Percentiles rank a stretch among this genome's conserved stretches.
Evolutionary conservation across 2,888 invertebrate genomes (phyloP).

Genomic region (Pimpla rufipes): DNA sequence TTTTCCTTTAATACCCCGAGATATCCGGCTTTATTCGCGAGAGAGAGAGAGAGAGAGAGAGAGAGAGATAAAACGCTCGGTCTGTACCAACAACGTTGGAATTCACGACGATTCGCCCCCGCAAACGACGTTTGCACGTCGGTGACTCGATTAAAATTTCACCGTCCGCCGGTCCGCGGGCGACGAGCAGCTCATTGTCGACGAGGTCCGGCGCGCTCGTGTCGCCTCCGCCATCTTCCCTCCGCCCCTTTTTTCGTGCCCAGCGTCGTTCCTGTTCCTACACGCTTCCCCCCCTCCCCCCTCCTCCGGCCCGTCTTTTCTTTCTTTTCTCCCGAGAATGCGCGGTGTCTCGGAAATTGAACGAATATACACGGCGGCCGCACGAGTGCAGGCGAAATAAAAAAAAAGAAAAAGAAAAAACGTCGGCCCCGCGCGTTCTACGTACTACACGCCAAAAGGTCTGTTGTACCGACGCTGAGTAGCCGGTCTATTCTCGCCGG

Average conservation of each 20-base stretch:
- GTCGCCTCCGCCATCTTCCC: slow-evolving; percentile 15
- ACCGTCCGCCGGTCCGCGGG: slow-evolving; percentile 33
- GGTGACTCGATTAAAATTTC: slow-evolving; percentile 62
- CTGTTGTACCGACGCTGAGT: slow-evolving; percentile 42
- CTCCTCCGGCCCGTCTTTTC: slow-evolving; percentile 35
- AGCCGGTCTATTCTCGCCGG: slow-evolving; percentile 53
- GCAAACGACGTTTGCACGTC: slow-evolving; percentile 25
- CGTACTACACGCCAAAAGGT: slow-evolving; percentile 54
- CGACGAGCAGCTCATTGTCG: slow-evolving; percentile 48
- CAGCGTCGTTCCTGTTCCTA: slow-evolving; percentile 55
- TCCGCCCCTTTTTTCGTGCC: slow-evolving; percentile 18
- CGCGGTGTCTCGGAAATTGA: slow-evolving; percentile 54
- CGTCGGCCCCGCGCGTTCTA: slow-evolving; percentile 39
- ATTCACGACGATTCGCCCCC: slow-evolving; percentile 13
- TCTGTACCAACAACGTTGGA: neutral
- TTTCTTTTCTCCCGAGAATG: slow-evolving; percentile 42
- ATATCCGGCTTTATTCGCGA: neutral
- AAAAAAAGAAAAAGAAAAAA: slow-evolving; percentile 2
- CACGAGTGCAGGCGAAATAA: slow-evolving; percentile 38
- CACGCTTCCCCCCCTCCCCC: slow-evolving; percentile 7
- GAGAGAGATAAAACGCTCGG: neutral
- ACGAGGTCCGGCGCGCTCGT: slow-evolving; percentile 28
- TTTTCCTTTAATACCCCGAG: no score
- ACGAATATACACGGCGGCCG: slow-evolving; percentile 49
- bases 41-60: neutral